These are phyloP conservation scores for Ylistrum balloti DNA, from an alignment of 1,140 invertebrate species.

Conservation along the genomic window DNA sequence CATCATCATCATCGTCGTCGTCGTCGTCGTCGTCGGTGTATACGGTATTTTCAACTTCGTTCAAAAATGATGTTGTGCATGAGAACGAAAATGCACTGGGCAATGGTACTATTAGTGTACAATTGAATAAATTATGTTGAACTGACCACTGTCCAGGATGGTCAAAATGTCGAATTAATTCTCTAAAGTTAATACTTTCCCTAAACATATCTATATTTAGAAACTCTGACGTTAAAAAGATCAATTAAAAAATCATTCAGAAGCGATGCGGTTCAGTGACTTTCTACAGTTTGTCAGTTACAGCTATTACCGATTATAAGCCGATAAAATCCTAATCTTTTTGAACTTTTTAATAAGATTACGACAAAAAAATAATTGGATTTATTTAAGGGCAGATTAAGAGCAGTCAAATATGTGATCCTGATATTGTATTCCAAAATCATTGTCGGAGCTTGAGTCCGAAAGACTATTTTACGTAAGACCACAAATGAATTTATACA, in stretches of 20 bases:
- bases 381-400: background rate
- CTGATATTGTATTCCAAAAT: background rate
- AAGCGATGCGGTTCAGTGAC: background rate
- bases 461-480: background rate
- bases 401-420: background rate
- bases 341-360: constrained; percentile 37
- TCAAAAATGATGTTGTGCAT: no score
- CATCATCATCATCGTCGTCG: constrained; percentile 43
- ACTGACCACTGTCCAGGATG: no score
- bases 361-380: constrained; percentile 14
- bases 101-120: no score
- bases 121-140: no score
- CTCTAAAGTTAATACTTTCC: no score
- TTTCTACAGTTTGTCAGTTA: background rate
- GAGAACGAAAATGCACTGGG: no score
- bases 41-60: no score
- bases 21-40: no score
- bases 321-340: background rate
- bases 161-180: no score
- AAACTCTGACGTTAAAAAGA: background rate
- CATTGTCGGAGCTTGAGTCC: background rate
- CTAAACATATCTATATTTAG: no score
- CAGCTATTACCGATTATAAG: background rate
- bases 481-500: no score
- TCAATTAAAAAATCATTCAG: background rate